A percentile compares a stretch with the other conserved stretches of the same genome.
Evolutionary conservation across 1,140 invertebrate species (phyloP).

Genomic region (Leptinotarsa lineolata): DNA sequence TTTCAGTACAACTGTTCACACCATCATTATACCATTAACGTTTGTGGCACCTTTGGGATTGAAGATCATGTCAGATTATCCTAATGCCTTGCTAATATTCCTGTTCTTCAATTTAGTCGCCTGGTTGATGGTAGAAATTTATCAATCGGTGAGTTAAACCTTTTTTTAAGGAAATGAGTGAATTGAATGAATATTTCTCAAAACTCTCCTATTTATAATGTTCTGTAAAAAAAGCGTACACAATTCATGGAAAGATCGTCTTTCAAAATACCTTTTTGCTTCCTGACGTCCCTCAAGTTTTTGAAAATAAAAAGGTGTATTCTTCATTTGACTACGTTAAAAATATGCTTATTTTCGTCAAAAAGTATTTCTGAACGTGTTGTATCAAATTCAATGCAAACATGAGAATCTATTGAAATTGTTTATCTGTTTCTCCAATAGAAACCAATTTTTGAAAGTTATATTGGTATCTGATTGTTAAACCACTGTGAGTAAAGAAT

Average conservation of each 20-base stretch:
- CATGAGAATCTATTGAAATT: not conserved
- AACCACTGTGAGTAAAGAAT: no score
- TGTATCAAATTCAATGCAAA: not conserved
- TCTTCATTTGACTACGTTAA: no score
- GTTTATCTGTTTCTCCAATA: not conserved
- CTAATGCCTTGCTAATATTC: conserved; percentile 19
- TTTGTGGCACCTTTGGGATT: conserved; percentile 24
- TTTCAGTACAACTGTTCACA: conserved; percentile 30
- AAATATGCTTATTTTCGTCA: not conserved
- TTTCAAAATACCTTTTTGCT: no score
- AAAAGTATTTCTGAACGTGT: not conserved
- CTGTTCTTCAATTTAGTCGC: conserved; percentile 22
- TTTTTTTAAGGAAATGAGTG: not conserved
- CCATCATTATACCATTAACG: conserved; percentile 26
- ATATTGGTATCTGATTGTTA: no score
- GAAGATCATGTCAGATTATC: conserved; percentile 26
- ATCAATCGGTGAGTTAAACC: conserved; percentile 33
- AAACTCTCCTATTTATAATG: no score
- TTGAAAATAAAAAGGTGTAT: no score
- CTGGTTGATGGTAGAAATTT: conserved; percentile 33
- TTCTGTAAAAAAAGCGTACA: no score
- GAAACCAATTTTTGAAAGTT: no score
- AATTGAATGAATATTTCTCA: no score
- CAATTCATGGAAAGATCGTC: no score
- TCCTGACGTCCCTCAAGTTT: no score